Conservation (phyloP, 1,140 invertebrate genomes). For the Trachymyrmex septentrionalis region DNA sequence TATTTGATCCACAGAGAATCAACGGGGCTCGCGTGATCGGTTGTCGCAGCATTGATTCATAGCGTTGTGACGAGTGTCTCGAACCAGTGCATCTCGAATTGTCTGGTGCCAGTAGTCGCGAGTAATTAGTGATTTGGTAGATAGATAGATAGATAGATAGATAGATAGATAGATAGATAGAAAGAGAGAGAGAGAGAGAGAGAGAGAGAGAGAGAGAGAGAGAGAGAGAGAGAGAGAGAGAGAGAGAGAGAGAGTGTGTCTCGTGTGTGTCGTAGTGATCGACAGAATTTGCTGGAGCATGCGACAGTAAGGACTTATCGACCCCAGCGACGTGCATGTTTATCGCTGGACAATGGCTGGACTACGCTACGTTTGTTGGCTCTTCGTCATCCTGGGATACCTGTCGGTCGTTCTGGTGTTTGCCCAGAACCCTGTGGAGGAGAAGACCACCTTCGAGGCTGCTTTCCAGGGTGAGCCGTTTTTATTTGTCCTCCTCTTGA, state of each 20-base stretch:
- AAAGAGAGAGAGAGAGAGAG: no score
- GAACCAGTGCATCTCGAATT: conserved; percentile 33
- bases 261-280: conserved; percentile 55
- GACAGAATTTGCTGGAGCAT: conserved; percentile 55
- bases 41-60: conserved; percentile 34
- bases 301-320: conserved; percentile 67
- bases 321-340: conserved; percentile 70
- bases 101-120: conserved; percentile 37
- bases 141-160: not conserved
- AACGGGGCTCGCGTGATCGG: conserved; percentile 27
- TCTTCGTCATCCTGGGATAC: conserved; percentile 80
- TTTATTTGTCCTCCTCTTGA: not conserved
- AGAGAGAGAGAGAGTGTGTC: conserved; percentile 5
- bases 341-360: conserved; percentile 75
- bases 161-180: not conserved
- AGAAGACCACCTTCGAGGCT: conserved; percentile 87
- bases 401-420: conserved; percentile 71
- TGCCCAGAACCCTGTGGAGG: conserved; percentile 82
- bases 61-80: conserved; percentile 48
- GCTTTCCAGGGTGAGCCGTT: conserved; percentile 87
- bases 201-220: not conserved
- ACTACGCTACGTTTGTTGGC: conserved; percentile 74
- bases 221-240: no score
- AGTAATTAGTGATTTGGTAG: conserved; percentile 47
- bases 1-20: conserved; percentile 23